These are phyloP conservation scores for Pristionchus japonicus DNA, from an alignment of 2,888 invertebrate species.

Conservation along the genomic window DNA sequence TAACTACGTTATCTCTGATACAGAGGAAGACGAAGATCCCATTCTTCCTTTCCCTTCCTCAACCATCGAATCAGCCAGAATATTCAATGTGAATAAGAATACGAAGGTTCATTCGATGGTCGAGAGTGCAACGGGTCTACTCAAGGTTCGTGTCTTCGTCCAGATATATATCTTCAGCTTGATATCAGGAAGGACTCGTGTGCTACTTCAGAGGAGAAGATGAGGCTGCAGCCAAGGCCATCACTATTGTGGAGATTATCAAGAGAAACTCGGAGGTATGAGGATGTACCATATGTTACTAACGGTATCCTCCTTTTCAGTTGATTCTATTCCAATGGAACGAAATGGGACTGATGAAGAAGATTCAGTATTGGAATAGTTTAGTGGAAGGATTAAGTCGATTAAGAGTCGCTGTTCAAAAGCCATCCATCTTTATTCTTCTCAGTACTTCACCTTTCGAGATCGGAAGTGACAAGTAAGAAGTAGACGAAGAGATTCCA, in stretches of 20 bases:
- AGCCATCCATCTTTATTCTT: conserved; percentile 36
- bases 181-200: background rate
- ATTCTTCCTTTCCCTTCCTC: conserved; percentile 42
- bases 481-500: background rate
- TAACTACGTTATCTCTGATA: conserved; percentile 44
- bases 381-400: conserved; percentile 8
- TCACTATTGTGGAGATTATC: conserved; percentile 35
- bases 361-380: conserved; percentile 43
- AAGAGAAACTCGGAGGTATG: conserved; percentile 27
- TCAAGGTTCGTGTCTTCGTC: background rate
- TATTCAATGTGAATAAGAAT: conserved; percentile 42
- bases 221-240: background rate
- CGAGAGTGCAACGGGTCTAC: background rate
- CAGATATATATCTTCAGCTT: background rate
- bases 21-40: conserved; percentile 44
- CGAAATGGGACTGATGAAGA: background rate
- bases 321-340: conserved; percentile 48
- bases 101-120: conserved; percentile 41
- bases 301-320: too few relatives aligned
- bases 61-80: conserved; percentile 7
- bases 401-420: conserved; percentile 16
- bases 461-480: conserved; percentile 20
- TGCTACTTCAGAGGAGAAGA: conserved; percentile 24
- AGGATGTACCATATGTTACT: too few relatives aligned
- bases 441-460: background rate